phyloP scores from a whole-genome alignment of 2,797 vertebrate genomes.

The Hoplostethus mediterraneus region DNA sequence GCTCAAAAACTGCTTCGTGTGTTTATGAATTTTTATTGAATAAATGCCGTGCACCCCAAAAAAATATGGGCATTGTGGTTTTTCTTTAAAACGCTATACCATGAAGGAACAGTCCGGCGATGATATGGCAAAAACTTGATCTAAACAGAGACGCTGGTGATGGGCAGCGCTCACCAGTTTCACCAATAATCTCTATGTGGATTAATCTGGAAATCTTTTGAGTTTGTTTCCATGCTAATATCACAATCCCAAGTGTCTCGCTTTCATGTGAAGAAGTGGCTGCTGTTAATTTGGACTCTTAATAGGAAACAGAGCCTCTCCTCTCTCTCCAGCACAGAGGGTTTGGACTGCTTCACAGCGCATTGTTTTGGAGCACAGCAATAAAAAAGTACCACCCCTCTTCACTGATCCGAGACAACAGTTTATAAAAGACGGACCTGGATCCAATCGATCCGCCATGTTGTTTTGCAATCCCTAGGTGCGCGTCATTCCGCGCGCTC shows the following conservation, averaged over 20 bases:
- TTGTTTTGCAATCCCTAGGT: slow-evolving; percentile 7
- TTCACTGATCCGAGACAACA: slow-evolving; percentile 50
- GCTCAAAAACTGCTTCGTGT: slow-evolving; percentile 27
- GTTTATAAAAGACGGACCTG: slow-evolving; percentile 45
- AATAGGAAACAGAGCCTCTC: slow-evolving; percentile 54
- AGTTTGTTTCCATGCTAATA: background rate
- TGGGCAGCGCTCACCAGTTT: slow-evolving; percentile 2
- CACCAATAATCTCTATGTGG: background rate
- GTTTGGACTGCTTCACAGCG: slow-evolving; percentile 13
- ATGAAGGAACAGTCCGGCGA: too few species aligned
- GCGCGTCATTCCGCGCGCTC: background rate
- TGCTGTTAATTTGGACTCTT: slow-evolving; percentile 54
- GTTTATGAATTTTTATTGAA: slow-evolving; percentile 40
- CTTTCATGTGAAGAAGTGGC: slow-evolving; percentile 50
- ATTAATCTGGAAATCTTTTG: background rate
- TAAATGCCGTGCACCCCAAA: slow-evolving; percentile 20
- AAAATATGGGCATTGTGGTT: slow-evolving; percentile 7
- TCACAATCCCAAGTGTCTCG: slow-evolving; percentile 33
- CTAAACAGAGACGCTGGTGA: background rate
- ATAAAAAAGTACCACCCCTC: slow-evolving; percentile 47
- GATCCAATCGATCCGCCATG: slow-evolving; percentile 34
- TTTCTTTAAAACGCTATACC: background rate
- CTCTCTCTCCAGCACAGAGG: too few species aligned
- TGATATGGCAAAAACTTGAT: background rate
- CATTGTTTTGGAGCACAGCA: slow-evolving; percentile 40